Evolutionary conservation across 2,888 invertebrate genomes (phyloP).

Genomic region (Cremastobaeus sp.): DNA sequence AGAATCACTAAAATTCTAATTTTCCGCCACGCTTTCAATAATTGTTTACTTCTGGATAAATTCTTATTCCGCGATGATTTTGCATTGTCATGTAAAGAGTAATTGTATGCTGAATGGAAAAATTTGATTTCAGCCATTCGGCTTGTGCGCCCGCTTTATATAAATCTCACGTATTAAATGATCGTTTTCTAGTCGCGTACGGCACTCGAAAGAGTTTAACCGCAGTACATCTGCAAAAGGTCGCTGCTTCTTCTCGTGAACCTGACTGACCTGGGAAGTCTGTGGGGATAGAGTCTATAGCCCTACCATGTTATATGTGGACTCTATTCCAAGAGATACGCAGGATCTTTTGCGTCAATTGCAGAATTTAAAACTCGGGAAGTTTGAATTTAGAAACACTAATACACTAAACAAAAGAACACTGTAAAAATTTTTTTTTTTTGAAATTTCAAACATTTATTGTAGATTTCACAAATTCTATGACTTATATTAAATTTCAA

Average conservation of each 20-base stretch:
- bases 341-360: slow-evolving; percentile 44
- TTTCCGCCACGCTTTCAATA: slow-evolving; percentile 16
- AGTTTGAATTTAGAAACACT: too few species aligned
- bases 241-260: slow-evolving; percentile 28
- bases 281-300: slow-evolving; percentile 15
- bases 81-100: slow-evolving; percentile 32
- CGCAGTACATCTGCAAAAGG: slow-evolving; percentile 44
- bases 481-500: too few species aligned
- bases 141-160: slow-evolving; percentile 11
- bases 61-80: slow-evolving; percentile 9
- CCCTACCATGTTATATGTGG: slow-evolving; percentile 11
- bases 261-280: slow-evolving; percentile 33
- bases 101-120: neutral
- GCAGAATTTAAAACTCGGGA: slow-evolving; percentile 46
- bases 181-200: slow-evolving; percentile 38
- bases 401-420: too few species aligned
- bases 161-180: slow-evolving; percentile 45
- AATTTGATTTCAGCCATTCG: slow-evolving; percentile 1
- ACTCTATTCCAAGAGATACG: slow-evolving; percentile 24
- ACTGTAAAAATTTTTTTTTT: too few species aligned
- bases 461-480: too few species aligned
- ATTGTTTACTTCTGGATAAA: slow-evolving; percentile 17
- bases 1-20: slow-evolving; percentile 16
- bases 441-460: too few species aligned
- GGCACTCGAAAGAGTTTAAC: slow-evolving; percentile 17